Conservation (phyloP, 2,797 vertebrate species). For the Triplophysa bombifrons region DNA sequence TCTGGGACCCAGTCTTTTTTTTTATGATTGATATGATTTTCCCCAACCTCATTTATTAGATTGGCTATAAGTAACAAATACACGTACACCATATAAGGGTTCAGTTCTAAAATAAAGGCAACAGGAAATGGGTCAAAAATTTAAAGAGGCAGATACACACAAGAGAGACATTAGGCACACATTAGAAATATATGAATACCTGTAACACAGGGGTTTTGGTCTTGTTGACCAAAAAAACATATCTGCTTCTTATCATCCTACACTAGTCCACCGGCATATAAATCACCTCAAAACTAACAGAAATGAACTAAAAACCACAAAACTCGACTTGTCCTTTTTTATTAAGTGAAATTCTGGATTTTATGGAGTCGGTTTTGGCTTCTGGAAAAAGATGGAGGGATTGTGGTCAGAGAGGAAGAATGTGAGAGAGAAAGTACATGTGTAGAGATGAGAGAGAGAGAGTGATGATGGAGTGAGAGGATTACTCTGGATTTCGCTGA, state of each 20-base stretch:
- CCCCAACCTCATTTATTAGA: too few species aligned
- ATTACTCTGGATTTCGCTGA: constrained; percentile 49
- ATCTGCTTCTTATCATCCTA: not conserved
- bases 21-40: too few species aligned
- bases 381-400: not conserved
- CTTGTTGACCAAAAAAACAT: not conserved
- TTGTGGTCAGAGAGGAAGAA: constrained; percentile 19
- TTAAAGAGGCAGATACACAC: not conserved
- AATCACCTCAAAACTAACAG: not conserved
- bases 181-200: not conserved
- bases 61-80: too few species aligned
- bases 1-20: too few species aligned
- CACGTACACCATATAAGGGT: too few species aligned
- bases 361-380: not conserved
- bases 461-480: constrained; percentile 11
- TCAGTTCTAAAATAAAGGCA: too few species aligned
- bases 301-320: not conserved
- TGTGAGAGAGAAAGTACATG: constrained; percentile 10
- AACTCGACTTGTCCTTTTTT: not conserved
- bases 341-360: not conserved
- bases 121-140: not conserved
- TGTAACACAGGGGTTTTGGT: not conserved
- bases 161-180: not conserved
- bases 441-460: constrained; percentile 20
- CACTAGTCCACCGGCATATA: not conserved